phyloP scores from a whole-genome alignment of 1,140 invertebrate genomes.

The Triops longicaudatus region DNA sequence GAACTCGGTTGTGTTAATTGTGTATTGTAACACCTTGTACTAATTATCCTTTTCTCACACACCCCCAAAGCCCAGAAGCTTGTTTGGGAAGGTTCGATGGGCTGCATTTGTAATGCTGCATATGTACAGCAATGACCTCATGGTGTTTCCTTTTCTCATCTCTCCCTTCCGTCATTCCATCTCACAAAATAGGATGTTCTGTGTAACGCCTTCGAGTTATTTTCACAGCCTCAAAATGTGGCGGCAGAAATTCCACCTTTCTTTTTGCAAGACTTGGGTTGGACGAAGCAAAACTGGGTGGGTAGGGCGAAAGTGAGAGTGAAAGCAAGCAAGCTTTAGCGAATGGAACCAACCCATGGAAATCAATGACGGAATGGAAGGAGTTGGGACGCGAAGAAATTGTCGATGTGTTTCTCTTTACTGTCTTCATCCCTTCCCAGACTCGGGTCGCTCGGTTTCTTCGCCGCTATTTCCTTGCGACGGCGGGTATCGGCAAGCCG shows the following conservation, averaged over 20 bases:
- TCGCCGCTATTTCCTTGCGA: neutral
- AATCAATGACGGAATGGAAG: conserved; percentile 8
- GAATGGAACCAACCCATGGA: neutral
- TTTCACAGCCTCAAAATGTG: neutral
- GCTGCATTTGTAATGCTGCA: no score
- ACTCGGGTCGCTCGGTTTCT: neutral
- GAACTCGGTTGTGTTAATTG: no score
- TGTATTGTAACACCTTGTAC: no score
- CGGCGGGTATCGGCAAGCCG: neutral
- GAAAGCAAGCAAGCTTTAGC: neutral
- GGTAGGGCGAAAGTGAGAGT: neutral
- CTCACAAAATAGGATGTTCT: no score
- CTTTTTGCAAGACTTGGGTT: neutral
- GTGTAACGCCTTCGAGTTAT: neutral
- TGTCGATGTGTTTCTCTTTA: no score
- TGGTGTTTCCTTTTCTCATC: no score
- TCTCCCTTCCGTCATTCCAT: no score
- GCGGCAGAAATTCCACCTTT: neutral
- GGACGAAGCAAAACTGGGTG: neutral
- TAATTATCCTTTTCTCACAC: no score
- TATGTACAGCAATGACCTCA: no score
- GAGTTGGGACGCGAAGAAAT: neutral
- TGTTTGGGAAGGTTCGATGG: no score
- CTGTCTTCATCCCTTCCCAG: neutral
- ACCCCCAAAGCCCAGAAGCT: no score